Percentiles rank a stretch among this genome's conserved stretches.
phyloP scores from a whole-genome alignment of 92 coral and sea anemone species.

The Parazoanthus swiftii region DNA sequence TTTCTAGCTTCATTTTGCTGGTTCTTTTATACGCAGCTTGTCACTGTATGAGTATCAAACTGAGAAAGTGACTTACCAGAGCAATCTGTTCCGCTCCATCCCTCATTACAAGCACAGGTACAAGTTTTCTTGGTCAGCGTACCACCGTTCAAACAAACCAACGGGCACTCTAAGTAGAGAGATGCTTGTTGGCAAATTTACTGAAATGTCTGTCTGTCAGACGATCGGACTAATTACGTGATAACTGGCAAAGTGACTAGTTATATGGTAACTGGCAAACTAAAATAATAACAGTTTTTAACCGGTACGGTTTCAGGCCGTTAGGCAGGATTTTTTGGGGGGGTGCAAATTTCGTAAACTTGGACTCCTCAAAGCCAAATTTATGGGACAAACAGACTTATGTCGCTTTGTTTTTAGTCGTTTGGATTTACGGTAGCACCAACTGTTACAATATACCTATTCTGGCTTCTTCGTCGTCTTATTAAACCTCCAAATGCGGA shows the following conservation, averaged over 20 bases:
- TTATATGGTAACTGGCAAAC: too few relatives aligned
- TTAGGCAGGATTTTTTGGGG: too few relatives aligned
- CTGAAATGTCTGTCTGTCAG: not conserved
- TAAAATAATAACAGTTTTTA: too few relatives aligned
- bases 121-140: constrained; percentile 51
- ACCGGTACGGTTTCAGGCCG: not conserved
- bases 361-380: too few relatives aligned
- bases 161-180: constrained; percentile 47
- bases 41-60: not conserved
- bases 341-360: too few relatives aligned
- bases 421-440: too few relatives aligned
- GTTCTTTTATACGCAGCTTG: not conserved
- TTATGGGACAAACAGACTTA: too few relatives aligned
- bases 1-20: not conserved
- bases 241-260: not conserved
- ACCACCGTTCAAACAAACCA: constrained; percentile 63
- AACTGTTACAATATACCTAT: too few relatives aligned
- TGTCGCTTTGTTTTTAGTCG: too few relatives aligned
- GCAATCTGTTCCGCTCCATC: constrained; percentile 72
- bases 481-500: too few relatives aligned
- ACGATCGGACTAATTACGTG: too few relatives aligned
- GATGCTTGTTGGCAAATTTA: not conserved
- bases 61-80: constrained; percentile 48
- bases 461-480: too few relatives aligned
- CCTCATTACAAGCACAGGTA: constrained; percentile 52